Evolutionary conservation across 2,797 vertebrate genomes (phyloP).

Genomic region (Hipposideros larvatus): DNA sequence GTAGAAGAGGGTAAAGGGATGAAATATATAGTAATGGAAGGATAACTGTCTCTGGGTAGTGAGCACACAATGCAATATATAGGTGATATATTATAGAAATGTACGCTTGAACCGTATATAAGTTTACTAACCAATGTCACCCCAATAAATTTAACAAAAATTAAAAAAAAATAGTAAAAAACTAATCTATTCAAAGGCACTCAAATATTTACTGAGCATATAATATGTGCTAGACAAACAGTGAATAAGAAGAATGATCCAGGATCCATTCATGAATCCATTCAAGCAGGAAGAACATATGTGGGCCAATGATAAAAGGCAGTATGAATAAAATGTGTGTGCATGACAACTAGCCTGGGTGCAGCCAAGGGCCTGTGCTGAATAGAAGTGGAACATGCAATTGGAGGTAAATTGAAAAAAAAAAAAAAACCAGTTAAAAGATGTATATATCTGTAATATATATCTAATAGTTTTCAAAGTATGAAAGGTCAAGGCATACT

Average conservation of each 20-base stretch:
- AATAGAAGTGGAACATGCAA: slow-evolving; percentile 25
- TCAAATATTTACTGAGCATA: neutral
- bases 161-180: neutral
- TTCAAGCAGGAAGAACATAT: slow-evolving; percentile 23
- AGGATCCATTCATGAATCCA: slow-evolving; percentile 4
- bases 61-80: no score
- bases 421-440: neutral
- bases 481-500: neutral
- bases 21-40: no score
- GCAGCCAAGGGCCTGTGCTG: neutral
- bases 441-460: neutral
- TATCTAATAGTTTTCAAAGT: neutral
- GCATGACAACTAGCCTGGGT: neutral
- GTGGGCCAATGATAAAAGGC: neutral
- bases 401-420: neutral
- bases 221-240: neutral
- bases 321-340: neutral
- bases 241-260: neutral
- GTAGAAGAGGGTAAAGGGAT: no score
- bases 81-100: no score
- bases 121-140: no score
- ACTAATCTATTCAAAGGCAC: neutral
- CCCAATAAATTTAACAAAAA: no score
- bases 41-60: no score
- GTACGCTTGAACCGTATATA: no score